Evolutionary conservation across 2,888 invertebrate genomes (phyloP).

Genomic region (Drosophila kanekoi): DNA sequence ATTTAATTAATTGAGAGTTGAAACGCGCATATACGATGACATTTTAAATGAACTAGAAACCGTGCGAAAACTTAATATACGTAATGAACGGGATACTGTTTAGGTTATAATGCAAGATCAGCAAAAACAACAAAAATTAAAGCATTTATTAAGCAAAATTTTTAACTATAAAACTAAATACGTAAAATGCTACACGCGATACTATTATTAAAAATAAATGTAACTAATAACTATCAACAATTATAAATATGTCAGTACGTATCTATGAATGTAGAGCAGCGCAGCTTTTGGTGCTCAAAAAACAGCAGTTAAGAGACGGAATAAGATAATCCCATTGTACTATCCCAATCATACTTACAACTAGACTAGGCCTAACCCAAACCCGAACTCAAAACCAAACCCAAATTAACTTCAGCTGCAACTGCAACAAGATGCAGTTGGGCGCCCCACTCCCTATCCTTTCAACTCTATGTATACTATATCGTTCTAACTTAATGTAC

Average conservation of each 20-base stretch:
- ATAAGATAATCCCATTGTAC: constrained; percentile 44
- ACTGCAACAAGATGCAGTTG: constrained; percentile 15
- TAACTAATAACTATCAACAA: constrained; percentile 52
- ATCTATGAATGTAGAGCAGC: constrained; percentile 55
- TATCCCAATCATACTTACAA: constrained; percentile 40
- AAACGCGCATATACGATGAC: constrained; percentile 83
- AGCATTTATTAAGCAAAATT: constrained; percentile 73
- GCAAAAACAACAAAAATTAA: constrained; percentile 57
- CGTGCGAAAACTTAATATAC: constrained; percentile 68
- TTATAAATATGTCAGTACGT: constrained; percentile 31
- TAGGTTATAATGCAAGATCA: constrained; percentile 42
- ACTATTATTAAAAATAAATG: constrained; percentile 64
- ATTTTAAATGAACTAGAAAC: constrained; percentile 77
- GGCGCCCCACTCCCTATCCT: neutral
- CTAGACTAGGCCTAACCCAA: constrained; percentile 37
- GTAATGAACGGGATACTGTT: constrained; percentile 64
- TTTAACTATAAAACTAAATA: constrained; percentile 54
- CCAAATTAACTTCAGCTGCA: constrained; percentile 15
- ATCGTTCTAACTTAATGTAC: constrained; percentile 67
- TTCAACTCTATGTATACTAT: constrained; percentile 63
- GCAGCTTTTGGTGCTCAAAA: constrained; percentile 70
- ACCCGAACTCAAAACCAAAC: neutral
- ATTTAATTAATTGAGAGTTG: constrained; percentile 74
- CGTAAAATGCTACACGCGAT: constrained; percentile 57
- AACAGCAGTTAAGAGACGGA: constrained; percentile 40